Percentiles rank a stretch among this genome's conserved stretches.
These are phyloP conservation scores for Pteruthius melanotis DNA, from an alignment of 2,113 vertebrate species.

Conservation along the genomic window DNA sequence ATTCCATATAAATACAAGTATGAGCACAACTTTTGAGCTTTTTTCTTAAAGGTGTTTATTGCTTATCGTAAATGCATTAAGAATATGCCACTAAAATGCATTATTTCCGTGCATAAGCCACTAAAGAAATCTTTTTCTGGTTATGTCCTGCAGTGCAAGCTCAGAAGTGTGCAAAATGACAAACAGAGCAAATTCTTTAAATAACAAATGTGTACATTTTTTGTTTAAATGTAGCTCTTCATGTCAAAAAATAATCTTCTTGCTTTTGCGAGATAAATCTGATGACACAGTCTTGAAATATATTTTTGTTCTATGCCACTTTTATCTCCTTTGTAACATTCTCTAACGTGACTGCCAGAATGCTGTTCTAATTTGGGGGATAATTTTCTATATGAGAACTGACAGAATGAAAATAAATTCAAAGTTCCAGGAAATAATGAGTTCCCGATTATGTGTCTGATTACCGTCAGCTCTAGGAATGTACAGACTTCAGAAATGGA, in stretches of 20 bases:
- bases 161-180: background rate
- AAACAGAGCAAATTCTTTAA: constrained; percentile 13
- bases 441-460: constrained; percentile 40
- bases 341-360: constrained; percentile 32
- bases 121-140: background rate
- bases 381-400: constrained; percentile 53
- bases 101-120: background rate
- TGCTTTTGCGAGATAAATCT: background rate
- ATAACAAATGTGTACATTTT: background rate
- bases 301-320: constrained; percentile 18
- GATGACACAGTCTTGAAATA: constrained; percentile 23
- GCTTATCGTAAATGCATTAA: background rate
- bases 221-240: background rate
- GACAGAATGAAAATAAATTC: constrained; percentile 61
- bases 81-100: background rate
- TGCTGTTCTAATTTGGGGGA: constrained; percentile 41
- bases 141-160: background rate
- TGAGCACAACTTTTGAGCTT: background rate
- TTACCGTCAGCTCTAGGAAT: constrained; percentile 23
- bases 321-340: constrained; percentile 39
- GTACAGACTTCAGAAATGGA: background rate
- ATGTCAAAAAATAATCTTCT: background rate
- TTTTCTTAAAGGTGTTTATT: background rate
- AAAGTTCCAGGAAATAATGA: constrained; percentile 54
- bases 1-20: background rate